These are phyloP conservation scores for Nasonia oneida DNA, from an alignment of 2,888 invertebrate species.

Conservation along the genomic window DNA sequence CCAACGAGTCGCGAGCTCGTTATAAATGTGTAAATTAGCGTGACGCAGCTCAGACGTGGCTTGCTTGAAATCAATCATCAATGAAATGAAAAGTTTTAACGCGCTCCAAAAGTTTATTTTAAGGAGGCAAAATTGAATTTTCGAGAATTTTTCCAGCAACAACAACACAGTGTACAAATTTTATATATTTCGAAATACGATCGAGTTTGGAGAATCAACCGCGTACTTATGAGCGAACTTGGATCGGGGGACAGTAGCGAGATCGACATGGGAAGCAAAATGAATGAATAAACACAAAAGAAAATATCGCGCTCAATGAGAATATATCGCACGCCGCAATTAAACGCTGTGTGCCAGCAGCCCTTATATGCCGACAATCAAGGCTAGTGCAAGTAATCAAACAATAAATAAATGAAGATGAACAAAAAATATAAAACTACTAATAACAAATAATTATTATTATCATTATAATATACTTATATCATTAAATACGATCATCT, in stretches of 20 bases:
- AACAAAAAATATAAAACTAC: slow-evolving; percentile 59
- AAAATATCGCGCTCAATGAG: slow-evolving; percentile 17
- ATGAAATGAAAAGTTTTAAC: background rate
- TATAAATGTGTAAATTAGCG: background rate
- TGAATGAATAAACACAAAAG: background rate
- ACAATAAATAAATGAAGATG: slow-evolving; percentile 73
- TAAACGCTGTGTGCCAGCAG: slow-evolving; percentile 74
- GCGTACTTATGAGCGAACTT: background rate
- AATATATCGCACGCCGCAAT: slow-evolving; percentile 67
- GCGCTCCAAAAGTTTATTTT: background rate
- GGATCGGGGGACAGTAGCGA: slow-evolving; percentile 8
- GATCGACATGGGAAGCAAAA: background rate
- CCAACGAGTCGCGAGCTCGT: background rate
- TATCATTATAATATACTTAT: slow-evolving; percentile 15
- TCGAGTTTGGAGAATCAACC: background rate
- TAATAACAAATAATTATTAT: slow-evolving; percentile 60
- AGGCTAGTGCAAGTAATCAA: slow-evolving; percentile 79
- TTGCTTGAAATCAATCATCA: background rate
- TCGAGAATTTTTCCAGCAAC: background rate
- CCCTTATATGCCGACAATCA: slow-evolving; percentile 79
- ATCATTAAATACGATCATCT: slow-evolving; percentile 33
- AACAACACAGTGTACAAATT: slow-evolving; percentile 3
- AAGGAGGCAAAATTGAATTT: background rate
- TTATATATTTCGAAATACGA: slow-evolving; percentile 3
- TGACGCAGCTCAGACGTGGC: background rate